These are phyloP conservation scores for Isotomurus palustris DNA, from an alignment of 2,888 invertebrate genomes.

Conservation along the genomic window DNA sequence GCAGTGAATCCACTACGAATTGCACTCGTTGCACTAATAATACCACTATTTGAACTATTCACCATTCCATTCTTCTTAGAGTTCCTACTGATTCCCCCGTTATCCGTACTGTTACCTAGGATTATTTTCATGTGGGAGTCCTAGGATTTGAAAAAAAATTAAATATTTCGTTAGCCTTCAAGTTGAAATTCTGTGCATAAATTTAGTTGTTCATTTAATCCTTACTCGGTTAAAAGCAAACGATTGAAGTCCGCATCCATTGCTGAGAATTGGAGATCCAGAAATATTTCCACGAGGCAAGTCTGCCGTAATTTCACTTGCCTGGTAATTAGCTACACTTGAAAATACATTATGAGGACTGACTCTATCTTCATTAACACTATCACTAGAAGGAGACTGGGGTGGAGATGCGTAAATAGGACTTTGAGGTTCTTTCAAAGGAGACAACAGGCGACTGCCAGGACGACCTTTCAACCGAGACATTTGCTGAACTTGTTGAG, in stretches of 20 bases:
- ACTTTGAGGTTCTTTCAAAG: conserved; percentile 64
- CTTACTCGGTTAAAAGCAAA: conserved; percentile 46
- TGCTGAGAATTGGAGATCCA: conserved; percentile 33
- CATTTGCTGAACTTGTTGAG: conserved; percentile 84
- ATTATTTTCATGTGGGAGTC: conserved; percentile 90
- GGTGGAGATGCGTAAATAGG: conserved; percentile 78
- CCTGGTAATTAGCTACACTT: conserved; percentile 11
- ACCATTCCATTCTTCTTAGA: conserved; percentile 42
- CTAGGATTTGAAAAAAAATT: conserved; percentile 60
- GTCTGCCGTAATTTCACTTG: conserved; percentile 6
- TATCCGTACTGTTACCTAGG: conserved; percentile 57
- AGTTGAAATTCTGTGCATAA: not conserved
- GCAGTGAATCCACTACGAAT: conserved; percentile 45
- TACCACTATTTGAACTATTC: conserved; percentile 44
- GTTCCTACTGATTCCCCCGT: conserved; percentile 36
- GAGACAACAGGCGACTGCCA: conserved; percentile 53
- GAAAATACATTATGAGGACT: conserved; percentile 43
- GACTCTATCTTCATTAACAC: conserved; percentile 44
- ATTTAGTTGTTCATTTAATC: not conserved
- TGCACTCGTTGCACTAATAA: conserved; percentile 44
- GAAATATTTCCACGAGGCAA: conserved; percentile 15
- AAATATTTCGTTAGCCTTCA: not conserved
- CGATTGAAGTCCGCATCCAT: conserved; percentile 39
- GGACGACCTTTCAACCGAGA: conserved; percentile 65
- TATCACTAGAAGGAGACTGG: conserved; percentile 60